phyloP scores from a whole-genome alignment of 2,113 vertebrate species.

The Noturus placidus region DNA sequence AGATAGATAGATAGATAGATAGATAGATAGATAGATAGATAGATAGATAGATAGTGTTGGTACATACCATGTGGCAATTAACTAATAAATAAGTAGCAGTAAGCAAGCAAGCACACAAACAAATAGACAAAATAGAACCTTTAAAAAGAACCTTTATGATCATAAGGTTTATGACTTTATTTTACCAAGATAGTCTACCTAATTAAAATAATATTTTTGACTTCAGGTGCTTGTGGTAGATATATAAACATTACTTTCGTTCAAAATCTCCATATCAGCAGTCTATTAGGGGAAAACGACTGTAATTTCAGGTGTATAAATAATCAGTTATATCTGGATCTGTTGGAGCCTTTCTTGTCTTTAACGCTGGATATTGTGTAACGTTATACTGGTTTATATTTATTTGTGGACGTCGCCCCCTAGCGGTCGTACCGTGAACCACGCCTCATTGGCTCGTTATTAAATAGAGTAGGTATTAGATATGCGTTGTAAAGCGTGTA shows the following conservation, averaged over 20 bases:
- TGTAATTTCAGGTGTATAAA: background rate
- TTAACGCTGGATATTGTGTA: background rate
- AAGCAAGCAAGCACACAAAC: background rate
- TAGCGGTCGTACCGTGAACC: constrained; percentile 5
- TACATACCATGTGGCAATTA: background rate
- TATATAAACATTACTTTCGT: background rate
- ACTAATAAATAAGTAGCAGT: background rate
- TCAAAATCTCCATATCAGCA: background rate
- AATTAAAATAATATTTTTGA: background rate
- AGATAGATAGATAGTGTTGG: background rate
- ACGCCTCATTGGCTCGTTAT: background rate
- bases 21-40: too few relatives aligned
- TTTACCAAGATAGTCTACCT: background rate
- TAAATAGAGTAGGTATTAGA: background rate
- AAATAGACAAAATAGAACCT: background rate
- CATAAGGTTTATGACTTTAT: background rate
- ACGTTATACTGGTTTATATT: constrained; percentile 5
- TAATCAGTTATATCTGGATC: background rate
- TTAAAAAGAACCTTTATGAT: background rate
- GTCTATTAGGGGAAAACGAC: background rate
- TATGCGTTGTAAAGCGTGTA: background rate
- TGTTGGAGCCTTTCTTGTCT: background rate
- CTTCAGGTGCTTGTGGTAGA: background rate
- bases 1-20: too few relatives aligned
- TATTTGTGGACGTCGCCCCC: constrained; percentile 55